A percentile compares a stretch with the other conserved stretches of the same genome.
phyloP scores from a whole-genome alignment of 1,140 invertebrate genomes.

The Oryctes rhinoceros region DNA sequence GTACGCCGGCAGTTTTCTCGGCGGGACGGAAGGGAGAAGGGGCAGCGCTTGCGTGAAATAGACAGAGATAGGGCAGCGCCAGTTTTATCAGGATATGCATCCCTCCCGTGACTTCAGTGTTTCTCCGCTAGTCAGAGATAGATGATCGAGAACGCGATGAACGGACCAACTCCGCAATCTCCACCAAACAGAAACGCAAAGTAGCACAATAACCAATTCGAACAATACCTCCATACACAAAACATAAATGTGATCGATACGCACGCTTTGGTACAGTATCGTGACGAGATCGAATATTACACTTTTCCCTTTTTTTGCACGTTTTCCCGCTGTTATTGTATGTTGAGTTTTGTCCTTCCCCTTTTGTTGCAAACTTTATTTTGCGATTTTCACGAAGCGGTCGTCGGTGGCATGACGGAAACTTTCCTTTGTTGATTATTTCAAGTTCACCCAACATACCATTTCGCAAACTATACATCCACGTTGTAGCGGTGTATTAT shows the following conservation, averaged over 20 bases:
- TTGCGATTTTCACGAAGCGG: neutral
- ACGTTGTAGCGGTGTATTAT: neutral
- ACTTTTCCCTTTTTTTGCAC: neutral
- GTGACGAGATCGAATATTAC: slow-evolving; percentile 3
- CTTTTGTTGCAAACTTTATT: neutral
- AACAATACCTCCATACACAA: neutral
- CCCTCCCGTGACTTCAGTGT: slow-evolving; percentile 38
- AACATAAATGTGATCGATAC: neutral
- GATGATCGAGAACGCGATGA: slow-evolving; percentile 30
- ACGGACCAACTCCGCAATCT: neutral
- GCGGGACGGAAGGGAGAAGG: neutral
- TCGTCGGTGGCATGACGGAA: neutral
- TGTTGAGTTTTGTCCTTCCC: neutral
- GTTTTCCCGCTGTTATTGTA: neutral
- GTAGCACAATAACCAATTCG: neutral
- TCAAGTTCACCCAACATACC: neutral
- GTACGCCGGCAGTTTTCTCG: neutral
- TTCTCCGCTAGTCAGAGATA: slow-evolving; percentile 22
- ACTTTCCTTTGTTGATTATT: neutral
- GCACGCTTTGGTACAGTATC: neutral
- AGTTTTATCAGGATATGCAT: slow-evolving; percentile 41
- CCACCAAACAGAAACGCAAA: neutral
- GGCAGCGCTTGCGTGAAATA: slow-evolving; percentile 36
- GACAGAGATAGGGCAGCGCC: slow-evolving; percentile 32
- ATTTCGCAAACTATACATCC: neutral